phyloP scores from a whole-genome alignment of 2,797 vertebrate genomes.

The Oryzias sinensis region DNA sequence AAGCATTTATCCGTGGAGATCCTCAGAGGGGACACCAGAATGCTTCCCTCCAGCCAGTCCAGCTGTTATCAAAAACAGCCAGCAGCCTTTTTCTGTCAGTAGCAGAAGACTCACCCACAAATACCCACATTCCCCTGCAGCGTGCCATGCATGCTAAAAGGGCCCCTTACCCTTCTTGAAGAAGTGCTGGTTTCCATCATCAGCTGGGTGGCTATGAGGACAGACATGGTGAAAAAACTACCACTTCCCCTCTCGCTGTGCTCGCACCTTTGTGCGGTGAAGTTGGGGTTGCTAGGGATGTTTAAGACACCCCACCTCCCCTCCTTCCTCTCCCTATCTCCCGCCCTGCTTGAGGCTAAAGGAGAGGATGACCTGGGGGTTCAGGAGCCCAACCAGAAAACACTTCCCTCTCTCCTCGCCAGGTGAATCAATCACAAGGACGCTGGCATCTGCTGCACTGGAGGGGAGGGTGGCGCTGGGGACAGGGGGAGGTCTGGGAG shows the following conservation, averaged over 20 bases:
- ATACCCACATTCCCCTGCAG: slow-evolving; percentile 55
- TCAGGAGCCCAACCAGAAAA: slow-evolving; percentile 47
- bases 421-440: slow-evolving; percentile 62
- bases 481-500: slow-evolving; percentile 5
- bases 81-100: slow-evolving; percentile 53
- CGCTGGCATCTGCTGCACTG: slow-evolving; percentile 37
- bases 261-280: slow-evolving; percentile 60
- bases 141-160: slow-evolving; percentile 63
- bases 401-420: slow-evolving; percentile 34
- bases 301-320: slow-evolving; percentile 38
- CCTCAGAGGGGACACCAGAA: slow-evolving; percentile 28
- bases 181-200: slow-evolving; percentile 72
- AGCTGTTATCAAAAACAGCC: slow-evolving; percentile 51
- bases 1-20: slow-evolving; percentile 36
- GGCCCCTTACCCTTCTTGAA: slow-evolving; percentile 71
- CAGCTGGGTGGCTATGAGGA: slow-evolving; percentile 79
- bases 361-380: slow-evolving; percentile 57
- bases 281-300: slow-evolving; percentile 64
- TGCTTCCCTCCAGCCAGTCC: slow-evolving; percentile 34
- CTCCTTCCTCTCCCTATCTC: not conserved
- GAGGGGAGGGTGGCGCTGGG: slow-evolving; percentile 12
- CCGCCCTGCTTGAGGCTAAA: slow-evolving; percentile 38
- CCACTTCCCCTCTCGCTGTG: slow-evolving; percentile 36
- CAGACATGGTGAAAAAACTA: slow-evolving; percentile 66
- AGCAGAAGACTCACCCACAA: slow-evolving; percentile 51